Percentiles rank a stretch among this genome's conserved stretches.
Conservation (phyloP, 2,113 vertebrate species). For the Pitta sordida region DNA sequence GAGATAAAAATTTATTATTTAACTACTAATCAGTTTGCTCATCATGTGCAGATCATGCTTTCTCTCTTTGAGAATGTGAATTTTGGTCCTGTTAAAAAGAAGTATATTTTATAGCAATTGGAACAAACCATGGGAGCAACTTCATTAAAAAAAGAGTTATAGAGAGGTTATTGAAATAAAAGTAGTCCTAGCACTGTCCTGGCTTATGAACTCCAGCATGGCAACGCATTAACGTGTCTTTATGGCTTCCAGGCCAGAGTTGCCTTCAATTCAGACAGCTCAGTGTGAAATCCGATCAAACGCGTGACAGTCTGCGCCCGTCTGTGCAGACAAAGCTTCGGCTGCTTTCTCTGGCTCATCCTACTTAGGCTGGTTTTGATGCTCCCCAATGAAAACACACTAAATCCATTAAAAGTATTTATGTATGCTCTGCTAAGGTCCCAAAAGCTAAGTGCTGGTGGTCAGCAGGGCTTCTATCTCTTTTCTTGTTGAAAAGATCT, state of each 20-base stretch:
- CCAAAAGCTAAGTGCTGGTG: constrained; percentile 8
- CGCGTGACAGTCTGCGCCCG: not conserved
- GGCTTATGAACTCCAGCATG: constrained; percentile 18
- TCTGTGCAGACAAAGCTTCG: not conserved
- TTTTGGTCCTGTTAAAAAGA: not conserved
- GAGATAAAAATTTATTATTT: not conserved
- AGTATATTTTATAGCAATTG: constrained; percentile 7
- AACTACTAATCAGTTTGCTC: not conserved
- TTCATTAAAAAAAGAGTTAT: constrained; percentile 27
- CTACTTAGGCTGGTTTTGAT: constrained; percentile 31
- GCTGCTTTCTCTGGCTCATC: constrained; percentile 43
- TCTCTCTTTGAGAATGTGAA: not conserved
- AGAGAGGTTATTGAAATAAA: constrained; percentile 46
- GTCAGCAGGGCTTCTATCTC: not conserved
- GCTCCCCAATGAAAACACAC: constrained; percentile 21
- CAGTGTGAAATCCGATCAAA: constrained; percentile 51
- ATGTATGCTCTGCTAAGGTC: not conserved
- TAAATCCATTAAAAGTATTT: constrained; percentile 35
- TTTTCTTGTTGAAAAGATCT: not conserved
- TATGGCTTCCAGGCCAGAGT: constrained; percentile 45
- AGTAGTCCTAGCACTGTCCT: constrained; percentile 1
- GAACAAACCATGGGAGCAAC: constrained; percentile 25
- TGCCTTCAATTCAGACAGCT: constrained; percentile 47
- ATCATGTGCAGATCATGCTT: too few species aligned
- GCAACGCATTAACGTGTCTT: constrained; percentile 37